Evolutionary conservation across 2,797 vertebrate species (phyloP), one percentile per base, ranked within the genome.

Genomic region (Nyctibius grandis): DNA sequence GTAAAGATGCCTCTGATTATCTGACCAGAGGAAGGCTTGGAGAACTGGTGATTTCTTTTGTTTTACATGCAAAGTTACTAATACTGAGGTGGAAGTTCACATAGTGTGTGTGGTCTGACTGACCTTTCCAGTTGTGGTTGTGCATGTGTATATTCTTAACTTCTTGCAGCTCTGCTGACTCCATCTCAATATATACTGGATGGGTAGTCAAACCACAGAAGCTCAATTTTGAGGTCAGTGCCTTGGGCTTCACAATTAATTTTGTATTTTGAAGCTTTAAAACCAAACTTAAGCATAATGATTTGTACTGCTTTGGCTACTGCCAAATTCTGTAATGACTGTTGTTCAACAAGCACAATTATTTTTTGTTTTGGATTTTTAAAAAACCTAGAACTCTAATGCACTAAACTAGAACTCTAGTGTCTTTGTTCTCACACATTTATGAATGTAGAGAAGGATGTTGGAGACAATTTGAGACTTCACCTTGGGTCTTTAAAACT

Each of bases 301-400:
- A 94, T 96, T 96, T 96, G 85, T 89, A 88, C 69, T 91, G 11
- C 85, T 89, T 86, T 59, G 59, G 34, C 65, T 91, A 65, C 89
- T 96, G 94, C 92, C 96, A 97, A 92, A 87, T 92, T 91, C 67
- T 91, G 72, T 96, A 93, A 96, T 95, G 84, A 82, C 84, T 97
- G 95, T 91, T 97, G 76, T 95, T 97, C 83, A 96, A 91, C 95
- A 95, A 96, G 88, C 89, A 96, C 78, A 97, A 96, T 94, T 96
- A 94, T 89, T 74, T 95, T 91, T 89, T 97, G 84, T 60, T 94
- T 89, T 77, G 67, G 47, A 60, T 83, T 94, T 93, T 93, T 50
- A 45, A 69, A 91, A n/a, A 96, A 63, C 77, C 81, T 93, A 79
- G 59, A 85, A 91, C 82, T 87, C 51, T 77, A 93, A 85, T 83